Evolutionary conservation across 2,888 invertebrate species (phyloP).

Genomic region (Caenorhabditis zanzibari): DNA sequence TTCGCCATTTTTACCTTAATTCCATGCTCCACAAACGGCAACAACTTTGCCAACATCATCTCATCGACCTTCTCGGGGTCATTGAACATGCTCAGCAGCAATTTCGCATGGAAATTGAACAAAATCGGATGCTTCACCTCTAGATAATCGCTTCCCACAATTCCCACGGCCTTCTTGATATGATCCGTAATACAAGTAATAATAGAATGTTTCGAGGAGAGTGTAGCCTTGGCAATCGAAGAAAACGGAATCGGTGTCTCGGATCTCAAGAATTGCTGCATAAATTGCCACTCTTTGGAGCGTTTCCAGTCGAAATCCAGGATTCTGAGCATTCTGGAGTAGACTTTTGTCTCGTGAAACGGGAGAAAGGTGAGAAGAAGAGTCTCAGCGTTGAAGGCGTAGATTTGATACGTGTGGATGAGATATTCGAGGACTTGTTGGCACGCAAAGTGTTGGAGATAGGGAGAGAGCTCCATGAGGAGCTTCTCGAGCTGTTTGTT

Average conservation of each 20-base stretch:
- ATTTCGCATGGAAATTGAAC: slow-evolving; percentile 90
- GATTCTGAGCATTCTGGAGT: slow-evolving; percentile 90
- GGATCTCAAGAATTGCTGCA: slow-evolving; percentile 71
- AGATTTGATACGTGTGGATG: slow-evolving; percentile 89
- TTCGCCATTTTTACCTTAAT: slow-evolving; percentile 58
- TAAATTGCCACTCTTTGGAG: slow-evolving; percentile 84
- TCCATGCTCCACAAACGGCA: slow-evolving; percentile 79
- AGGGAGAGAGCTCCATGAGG: slow-evolving; percentile 90
- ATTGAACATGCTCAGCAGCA: slow-evolving; percentile 89
- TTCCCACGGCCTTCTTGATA: slow-evolving; percentile 63
- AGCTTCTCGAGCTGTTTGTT: slow-evolving; percentile 90
- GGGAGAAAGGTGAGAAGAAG: slow-evolving; percentile 91
- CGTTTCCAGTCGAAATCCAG: slow-evolving; percentile 86
- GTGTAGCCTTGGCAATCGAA: slow-evolving; percentile 67
- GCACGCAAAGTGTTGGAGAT: slow-evolving; percentile 90
- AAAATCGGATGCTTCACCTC: slow-evolving; percentile 86
- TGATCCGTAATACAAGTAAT: slow-evolving; percentile 70
- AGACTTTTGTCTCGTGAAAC: slow-evolving; percentile 94
- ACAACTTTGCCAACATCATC: slow-evolving; percentile 86
- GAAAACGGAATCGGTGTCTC: slow-evolving; percentile 77
- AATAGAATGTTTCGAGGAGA: slow-evolving; percentile 69
- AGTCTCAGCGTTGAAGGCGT: slow-evolving; percentile 91
- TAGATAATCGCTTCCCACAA: slow-evolving; percentile 70
- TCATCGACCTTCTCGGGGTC: slow-evolving; percentile 85
- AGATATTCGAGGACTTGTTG: slow-evolving; percentile 97